phyloP scores from a whole-genome alignment of 2,797 vertebrate genomes.

The Notolabrus celidotus region DNA sequence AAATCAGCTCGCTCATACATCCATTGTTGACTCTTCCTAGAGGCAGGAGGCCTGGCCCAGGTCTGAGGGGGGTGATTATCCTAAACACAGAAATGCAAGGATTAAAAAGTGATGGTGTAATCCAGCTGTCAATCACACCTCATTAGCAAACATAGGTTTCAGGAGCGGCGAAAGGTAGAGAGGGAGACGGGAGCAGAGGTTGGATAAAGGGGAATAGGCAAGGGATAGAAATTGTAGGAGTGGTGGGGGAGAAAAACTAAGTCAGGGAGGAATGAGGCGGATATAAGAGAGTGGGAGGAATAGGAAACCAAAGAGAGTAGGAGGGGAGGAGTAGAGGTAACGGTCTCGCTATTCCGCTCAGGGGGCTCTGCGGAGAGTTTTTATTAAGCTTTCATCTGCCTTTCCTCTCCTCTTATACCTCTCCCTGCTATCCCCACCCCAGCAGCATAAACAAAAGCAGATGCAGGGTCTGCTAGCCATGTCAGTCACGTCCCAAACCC shows the following conservation, averaged over 20 bases:
- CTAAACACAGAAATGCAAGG: slow-evolving; percentile 83
- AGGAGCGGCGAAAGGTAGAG: slow-evolving; percentile 32
- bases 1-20: slow-evolving; percentile 7
- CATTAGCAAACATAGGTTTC: slow-evolving; percentile 75
- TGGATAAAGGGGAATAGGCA: slow-evolving; percentile 22
- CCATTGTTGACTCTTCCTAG: slow-evolving; percentile 24
- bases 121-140: slow-evolving; percentile 80
- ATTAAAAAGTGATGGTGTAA: slow-evolving; percentile 76
- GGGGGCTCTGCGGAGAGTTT: slow-evolving; percentile 72
- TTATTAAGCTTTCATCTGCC: slow-evolving; percentile 79
- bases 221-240: slow-evolving; percentile 34
- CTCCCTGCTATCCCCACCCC: slow-evolving; percentile 39
- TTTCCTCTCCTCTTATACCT: slow-evolving; percentile 56
- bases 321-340: slow-evolving; percentile 48
- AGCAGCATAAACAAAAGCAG: slow-evolving; percentile 61
- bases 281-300: slow-evolving; percentile 56
- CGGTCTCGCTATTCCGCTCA: slow-evolving; percentile 64
- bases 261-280: slow-evolving; percentile 40
- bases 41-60: slow-evolving; percentile 25
- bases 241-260: slow-evolving; percentile 30
- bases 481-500: slow-evolving; percentile 71
- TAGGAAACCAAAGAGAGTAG: slow-evolving; percentile 50
- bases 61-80: slow-evolving; percentile 69
- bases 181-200: slow-evolving; percentile 5
- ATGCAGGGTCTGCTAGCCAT: slow-evolving; percentile 49